A percentile compares a stretch with the other conserved stretches of the same genome.
phyloP scores from a whole-genome alignment of 1,140 invertebrate genomes.

The Oryctes rhinoceros region DNA sequence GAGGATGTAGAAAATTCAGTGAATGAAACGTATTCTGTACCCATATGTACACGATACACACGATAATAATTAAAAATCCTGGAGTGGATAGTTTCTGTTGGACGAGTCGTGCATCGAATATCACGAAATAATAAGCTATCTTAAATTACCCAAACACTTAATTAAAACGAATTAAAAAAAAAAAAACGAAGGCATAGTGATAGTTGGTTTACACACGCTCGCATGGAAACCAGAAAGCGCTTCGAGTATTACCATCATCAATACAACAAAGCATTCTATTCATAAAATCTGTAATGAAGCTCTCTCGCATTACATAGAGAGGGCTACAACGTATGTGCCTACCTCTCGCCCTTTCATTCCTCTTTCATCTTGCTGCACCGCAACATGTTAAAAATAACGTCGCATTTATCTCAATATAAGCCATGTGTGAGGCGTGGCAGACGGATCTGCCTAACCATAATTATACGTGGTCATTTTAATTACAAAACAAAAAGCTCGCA shows the following conservation, averaged over 20 bases:
- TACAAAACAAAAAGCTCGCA: constrained; percentile 49
- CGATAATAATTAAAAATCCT: not conserved
- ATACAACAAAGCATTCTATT: constrained; percentile 31
- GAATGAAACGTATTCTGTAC: too few relatives aligned
- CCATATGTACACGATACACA: not conserved
- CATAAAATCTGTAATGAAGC: constrained; percentile 39
- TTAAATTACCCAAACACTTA: not conserved
- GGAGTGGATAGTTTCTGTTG: not conserved
- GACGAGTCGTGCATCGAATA: not conserved
- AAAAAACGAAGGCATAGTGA: not conserved
- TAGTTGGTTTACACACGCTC: not conserved
- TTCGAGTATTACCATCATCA: constrained; percentile 6
- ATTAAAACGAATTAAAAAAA: constrained; percentile 25
- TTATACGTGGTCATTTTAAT: constrained; percentile 53
- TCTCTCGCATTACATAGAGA: constrained; percentile 14
- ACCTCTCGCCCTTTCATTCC: constrained; percentile 26
- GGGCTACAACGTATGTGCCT: not conserved
- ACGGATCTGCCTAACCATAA: constrained; percentile 46
- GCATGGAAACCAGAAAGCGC: not conserved
- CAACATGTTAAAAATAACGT: constrained; percentile 47
- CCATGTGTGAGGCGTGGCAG: constrained; percentile 47
- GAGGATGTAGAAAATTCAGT: too few relatives aligned
- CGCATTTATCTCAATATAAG: constrained; percentile 49
- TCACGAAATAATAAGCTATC: not conserved
- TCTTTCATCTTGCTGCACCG: constrained; percentile 39